Conservation (phyloP, 2,113 vertebrate species). For the Podarcis cretensis region DNA sequence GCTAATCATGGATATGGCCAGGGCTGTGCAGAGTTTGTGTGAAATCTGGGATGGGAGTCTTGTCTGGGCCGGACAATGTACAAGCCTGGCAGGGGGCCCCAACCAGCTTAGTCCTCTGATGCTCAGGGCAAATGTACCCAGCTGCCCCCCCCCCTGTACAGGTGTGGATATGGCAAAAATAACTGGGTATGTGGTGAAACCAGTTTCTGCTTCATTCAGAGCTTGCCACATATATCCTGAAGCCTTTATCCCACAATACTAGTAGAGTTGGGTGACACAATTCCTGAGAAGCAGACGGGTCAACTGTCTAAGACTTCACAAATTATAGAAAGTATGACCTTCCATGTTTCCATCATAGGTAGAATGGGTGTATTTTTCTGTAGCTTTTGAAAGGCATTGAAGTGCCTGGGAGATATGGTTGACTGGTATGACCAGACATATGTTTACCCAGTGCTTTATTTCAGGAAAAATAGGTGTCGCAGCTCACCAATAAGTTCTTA, state of each 20-base stretch:
- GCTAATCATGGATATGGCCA: neutral
- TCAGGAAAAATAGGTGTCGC: too few species aligned
- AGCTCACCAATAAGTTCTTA: too few species aligned
- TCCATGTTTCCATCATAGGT: neutral
- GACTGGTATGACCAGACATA: neutral
- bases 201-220: neutral
- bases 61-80: too few species aligned
- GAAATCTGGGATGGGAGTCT: too few species aligned
- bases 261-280: neutral
- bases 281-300: neutral
- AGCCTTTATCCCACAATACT: neutral
- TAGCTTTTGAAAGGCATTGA: neutral
- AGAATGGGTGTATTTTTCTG: too few species aligned
- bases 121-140: too few species aligned
- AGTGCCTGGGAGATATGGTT: neutral
- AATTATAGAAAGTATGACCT: neutral
- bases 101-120: too few species aligned
- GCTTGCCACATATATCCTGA: neutral
- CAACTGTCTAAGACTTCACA: neutral
- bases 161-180: neutral
- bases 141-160: too few species aligned
- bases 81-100: too few species aligned
- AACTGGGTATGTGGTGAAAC: neutral
- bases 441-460: too few species aligned
- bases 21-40: too few species aligned